Evolutionary conservation across 2,888 invertebrate genomes (phyloP), one percentile per base, ranked within the genome.

Genomic region (Cataglyphis albicans): DNA sequence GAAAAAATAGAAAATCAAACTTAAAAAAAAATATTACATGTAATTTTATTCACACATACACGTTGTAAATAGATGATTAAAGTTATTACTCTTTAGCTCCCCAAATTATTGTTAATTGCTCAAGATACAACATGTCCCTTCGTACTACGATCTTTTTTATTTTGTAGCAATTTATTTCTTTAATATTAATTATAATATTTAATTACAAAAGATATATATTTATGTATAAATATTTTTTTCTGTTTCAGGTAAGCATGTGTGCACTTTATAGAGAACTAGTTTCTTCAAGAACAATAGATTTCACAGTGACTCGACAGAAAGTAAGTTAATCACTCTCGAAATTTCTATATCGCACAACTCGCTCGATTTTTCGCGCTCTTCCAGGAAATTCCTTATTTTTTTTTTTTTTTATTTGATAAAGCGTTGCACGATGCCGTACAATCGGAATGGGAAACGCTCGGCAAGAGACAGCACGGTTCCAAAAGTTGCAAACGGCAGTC

Each of bases 171-270:
- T 61, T 59, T 61, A 74, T 32, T 25, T 32, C 15, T 25, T 25
- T 59, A 9, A 9, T 38, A 25, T 32, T 35, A 25, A 44, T 52
- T 15, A 15, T 18, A 35, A 63, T 48, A n/a, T 44, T 61, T 25
- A 21, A 12, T 48, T 52, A n/a, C 9, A n/a, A 61, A 15, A 12
- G 5, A 48, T 64, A 41, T 18, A n/a, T 70, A 21, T 35, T 41
- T 25, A 68, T 63, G 29, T 57, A 32, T 52, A 35, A 29, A 55
- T 84, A 65, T 80, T 61, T 63, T 81, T 90, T 88, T 92, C 70
- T 92, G 92, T 93, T 92, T n/a, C 91, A 93, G 93, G 93, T 93
- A 91, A 89, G 93, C 35, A n/a, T 7, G 48, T 41, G 10, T 18
- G 12, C n/a, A 12, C 12, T 57, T 44, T 41, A 18, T 64, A n/a